phyloP scores from a whole-genome alignment of 1,140 invertebrate species.

The Agrypnia vestita region DNA sequence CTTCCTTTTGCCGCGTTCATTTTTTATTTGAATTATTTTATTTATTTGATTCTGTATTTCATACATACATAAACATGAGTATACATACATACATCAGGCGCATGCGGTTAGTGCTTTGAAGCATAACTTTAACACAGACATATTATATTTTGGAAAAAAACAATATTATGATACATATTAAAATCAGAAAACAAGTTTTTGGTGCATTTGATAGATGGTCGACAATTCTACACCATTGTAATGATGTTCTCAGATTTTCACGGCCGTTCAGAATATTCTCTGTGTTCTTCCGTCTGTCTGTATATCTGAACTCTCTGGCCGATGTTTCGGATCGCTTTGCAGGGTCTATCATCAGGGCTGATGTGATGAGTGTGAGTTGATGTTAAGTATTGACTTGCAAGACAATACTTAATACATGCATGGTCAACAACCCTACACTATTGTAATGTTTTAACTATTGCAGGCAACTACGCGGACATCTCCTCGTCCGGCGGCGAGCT shows the following conservation, averaged over 20 bases:
- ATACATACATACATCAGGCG: neutral
- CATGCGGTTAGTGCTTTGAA: neutral
- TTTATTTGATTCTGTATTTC: neutral
- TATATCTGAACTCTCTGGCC: no score
- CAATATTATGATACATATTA: neutral
- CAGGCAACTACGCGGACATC: conserved; percentile 27
- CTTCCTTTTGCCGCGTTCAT: neutral
- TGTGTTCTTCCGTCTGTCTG: no score
- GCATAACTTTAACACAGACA: neutral
- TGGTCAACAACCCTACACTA: no score
- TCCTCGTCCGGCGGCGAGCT: neutral
- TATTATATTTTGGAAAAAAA: neutral
- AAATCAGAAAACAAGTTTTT: neutral
- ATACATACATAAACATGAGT: neutral
- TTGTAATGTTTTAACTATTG: neutral
- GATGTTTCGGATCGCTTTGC: no score
- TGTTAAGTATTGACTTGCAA: no score
- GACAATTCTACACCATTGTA: no score
- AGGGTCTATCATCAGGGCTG: no score
- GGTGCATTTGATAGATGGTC: no score
- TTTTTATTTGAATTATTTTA: neutral
- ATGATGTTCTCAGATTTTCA: no score
- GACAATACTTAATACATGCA: no score
- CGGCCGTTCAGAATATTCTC: no score
- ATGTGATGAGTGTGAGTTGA: no score